Percentiles rank a stretch among this genome's conserved stretches.
These are phyloP conservation scores for Phrynocephalus forsythii DNA, from an alignment of 2,797 vertebrate genomes.

Conservation along the genomic window DNA sequence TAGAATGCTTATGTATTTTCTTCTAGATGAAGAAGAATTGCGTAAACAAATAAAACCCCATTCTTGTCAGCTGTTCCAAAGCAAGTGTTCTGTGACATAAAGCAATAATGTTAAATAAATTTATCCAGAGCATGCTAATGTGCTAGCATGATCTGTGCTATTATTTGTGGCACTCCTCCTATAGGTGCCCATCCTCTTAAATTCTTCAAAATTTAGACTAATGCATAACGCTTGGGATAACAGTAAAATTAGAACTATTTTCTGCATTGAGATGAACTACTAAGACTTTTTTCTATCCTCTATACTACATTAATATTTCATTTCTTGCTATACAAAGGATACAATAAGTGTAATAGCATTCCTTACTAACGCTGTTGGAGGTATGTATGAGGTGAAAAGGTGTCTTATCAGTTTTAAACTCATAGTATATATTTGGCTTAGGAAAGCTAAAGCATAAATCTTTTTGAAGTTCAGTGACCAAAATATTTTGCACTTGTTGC, in stretches of 20 bases:
- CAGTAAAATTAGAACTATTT: slow-evolving; percentile 46
- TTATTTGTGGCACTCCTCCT: slow-evolving; percentile 62
- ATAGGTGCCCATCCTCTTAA: slow-evolving; percentile 56
- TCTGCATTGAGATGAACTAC: slow-evolving; percentile 51
- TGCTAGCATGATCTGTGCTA: slow-evolving; percentile 49
- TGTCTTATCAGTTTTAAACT: slow-evolving; percentile 64
- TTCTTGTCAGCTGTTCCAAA: slow-evolving; percentile 50
- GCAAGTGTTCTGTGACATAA: slow-evolving; percentile 16
- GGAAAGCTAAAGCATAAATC: slow-evolving; percentile 49
- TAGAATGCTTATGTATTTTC: slow-evolving; percentile 33
- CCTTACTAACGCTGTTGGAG: slow-evolving; percentile 29
- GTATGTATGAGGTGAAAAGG: slow-evolving; percentile 59
- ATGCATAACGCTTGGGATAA: slow-evolving; percentile 42
- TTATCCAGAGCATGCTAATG: slow-evolving; percentile 62
- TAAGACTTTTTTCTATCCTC: slow-evolving; percentile 39
- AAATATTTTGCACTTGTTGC: slow-evolving; percentile 70
- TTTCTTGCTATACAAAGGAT: slow-evolving; percentile 37
- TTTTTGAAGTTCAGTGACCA: slow-evolving; percentile 48
- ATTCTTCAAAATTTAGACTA: slow-evolving; percentile 48
- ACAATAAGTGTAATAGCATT: slow-evolving; percentile 48
- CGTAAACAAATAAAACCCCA: slow-evolving; percentile 16
- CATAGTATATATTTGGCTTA: slow-evolving; percentile 45
- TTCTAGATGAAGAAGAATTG: background rate
- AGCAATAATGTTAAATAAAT: slow-evolving; percentile 57
- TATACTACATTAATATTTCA: slow-evolving; percentile 35